These are phyloP conservation scores for Eriosoma lanigerum DNA, from an alignment of 1,140 invertebrate species.

Conservation along the genomic window DNA sequence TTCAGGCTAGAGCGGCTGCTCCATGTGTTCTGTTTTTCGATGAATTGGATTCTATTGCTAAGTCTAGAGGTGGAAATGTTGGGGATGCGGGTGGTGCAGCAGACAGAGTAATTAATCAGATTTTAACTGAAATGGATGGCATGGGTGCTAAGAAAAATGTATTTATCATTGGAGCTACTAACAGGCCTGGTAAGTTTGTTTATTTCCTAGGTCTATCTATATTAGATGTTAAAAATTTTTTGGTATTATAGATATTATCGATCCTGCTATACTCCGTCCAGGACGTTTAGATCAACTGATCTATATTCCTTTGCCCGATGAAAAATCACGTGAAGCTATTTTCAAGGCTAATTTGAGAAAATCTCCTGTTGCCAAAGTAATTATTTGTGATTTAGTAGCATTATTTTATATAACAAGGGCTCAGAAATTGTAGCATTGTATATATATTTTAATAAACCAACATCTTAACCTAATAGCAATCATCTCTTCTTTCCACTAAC, in stretches of 20 bases:
- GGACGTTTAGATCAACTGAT: constrained; percentile 98
- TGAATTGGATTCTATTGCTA: constrained; percentile 99
- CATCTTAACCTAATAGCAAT: too few species aligned
- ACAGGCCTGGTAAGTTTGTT: constrained; percentile 70
- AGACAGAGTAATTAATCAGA: constrained; percentile 99
- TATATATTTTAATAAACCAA: too few species aligned
- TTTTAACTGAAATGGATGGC: constrained; percentile 99
- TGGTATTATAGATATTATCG: constrained; percentile 83
- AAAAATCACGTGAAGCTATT: constrained; percentile 94
- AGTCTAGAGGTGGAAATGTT: constrained; percentile 93
- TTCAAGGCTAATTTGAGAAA: constrained; percentile 95
- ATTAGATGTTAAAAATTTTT: too few species aligned
- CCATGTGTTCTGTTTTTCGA: constrained; percentile 99
- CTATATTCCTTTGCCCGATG: constrained; percentile 99
- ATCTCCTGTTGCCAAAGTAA: constrained; percentile 87
- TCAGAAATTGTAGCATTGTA: too few species aligned
- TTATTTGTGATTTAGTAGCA: background rate
- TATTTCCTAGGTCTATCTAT: background rate
- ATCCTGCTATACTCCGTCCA: constrained; percentile 96
- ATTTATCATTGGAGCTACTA: constrained; percentile 99
- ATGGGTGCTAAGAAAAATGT: constrained; percentile 99
- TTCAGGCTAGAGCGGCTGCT: constrained; percentile 92
- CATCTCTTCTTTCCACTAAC: too few species aligned
- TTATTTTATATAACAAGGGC: constrained; percentile 32
- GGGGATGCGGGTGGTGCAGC: constrained; percentile 98